Evolutionary conservation across 2,888 invertebrate species (phyloP), one percentile per base, ranked within the genome.

Genomic region (Germaria angustata): DNA sequence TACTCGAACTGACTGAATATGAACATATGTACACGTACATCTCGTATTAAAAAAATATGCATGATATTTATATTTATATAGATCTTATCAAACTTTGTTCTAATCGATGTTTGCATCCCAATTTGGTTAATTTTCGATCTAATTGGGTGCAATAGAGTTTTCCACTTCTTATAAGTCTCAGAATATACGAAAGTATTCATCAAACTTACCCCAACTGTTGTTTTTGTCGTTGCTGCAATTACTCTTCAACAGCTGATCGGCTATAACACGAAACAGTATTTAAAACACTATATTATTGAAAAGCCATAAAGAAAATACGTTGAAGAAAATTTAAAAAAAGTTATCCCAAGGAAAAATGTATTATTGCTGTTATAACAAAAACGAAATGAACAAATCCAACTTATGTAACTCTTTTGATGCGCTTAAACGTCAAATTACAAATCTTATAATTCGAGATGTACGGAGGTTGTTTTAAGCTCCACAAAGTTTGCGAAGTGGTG

Each of bases 201-300:
- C 9, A 15, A 32, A 77, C 77, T 77, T 72, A 72, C 76, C 76
- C 20, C 22, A 39, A 49, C 39, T 77, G 15, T 1, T 57, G 24
- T 36, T 39, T 15, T 22, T n/a, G 13, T 69, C 32, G 15, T 28
- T 46, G 57, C 17, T 20, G 17, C 4, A 28, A 28, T 51, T 51
- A 53, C 15, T 65, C 41, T 22, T 5, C 17, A 73, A 39, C 75
- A 75, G 80, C 80, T 80, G 75, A 75, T 57, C 59, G 63, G 15
- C 34, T 36, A 15, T 13, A 63, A 32, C 13, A 61, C 41, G 46
- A 63, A 63, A 55, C n/a, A 22, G 32, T 28, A 0, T 20, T 57
- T 49, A n/a, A 65, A 55, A 32, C 71, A 49, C 9, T 36, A 39
- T 28, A n/a, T 39, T 46, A n/a, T 8, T 9, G n/a, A n/a, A n/a